phyloP scores from a whole-genome alignment of 2,888 invertebrate species.

The Noctua janthe region DNA sequence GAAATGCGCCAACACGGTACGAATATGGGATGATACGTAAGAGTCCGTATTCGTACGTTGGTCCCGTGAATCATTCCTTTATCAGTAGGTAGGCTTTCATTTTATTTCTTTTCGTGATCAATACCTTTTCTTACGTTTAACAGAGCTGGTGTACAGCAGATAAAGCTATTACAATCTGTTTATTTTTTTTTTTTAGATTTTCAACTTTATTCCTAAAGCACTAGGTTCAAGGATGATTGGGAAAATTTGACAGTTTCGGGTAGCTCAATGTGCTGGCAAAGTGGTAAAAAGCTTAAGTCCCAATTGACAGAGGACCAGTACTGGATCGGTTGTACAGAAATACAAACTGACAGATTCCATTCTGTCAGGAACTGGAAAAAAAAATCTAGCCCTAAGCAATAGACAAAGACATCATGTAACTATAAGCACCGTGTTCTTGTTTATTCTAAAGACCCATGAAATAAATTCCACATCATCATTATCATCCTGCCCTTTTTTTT shows the following conservation, averaged over 20 bases:
- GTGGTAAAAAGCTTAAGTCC: background rate
- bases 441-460: background rate
- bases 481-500: no score
- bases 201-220: no score
- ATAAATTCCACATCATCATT: background rate
- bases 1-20: background rate
- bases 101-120: background rate
- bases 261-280: background rate
- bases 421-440: background rate
- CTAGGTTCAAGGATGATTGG: no score
- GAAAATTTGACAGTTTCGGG: no score
- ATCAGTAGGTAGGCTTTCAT: background rate
- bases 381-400: background rate
- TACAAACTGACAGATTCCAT: background rate
- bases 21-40: background rate
- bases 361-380: background rate
- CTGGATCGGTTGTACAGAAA: background rate
- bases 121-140: background rate
- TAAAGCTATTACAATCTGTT: no score
- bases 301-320: background rate
- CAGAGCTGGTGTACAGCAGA: no score
- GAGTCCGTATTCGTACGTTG: background rate
- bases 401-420: background rate
- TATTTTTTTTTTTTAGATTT: no score
- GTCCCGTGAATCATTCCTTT: background rate